Base-by-base conservation (phyloP, 1,140 invertebrate genomes). In the Trinorchestia longiramus region DNA sequence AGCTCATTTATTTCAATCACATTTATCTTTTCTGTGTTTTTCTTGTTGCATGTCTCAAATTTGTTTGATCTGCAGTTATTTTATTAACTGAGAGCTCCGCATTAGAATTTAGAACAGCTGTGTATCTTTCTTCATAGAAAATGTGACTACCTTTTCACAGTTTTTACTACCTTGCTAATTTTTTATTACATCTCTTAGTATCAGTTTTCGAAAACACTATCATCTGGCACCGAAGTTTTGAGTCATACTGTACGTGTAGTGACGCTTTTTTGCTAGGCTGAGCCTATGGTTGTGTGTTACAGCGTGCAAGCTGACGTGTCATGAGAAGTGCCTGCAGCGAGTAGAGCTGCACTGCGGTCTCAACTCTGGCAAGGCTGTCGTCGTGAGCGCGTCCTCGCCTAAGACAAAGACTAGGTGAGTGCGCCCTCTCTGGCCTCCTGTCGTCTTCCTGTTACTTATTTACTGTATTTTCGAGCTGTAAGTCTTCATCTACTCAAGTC, bases 271-370 rank as follows among this genome's bases (percentile, higher is more conserved):
- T 53, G 47, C 47, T 53, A 19, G 8, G 6, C 47, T 77, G 62
- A 77, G 62, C 28, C 15, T 77, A 19, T 36, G 1, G 15, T 11
- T 77, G 11, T 19, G 98, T 96, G 98, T 98, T 97, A 98, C 98
- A 97, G 98, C 98, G 96, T 99, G 99, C 97, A 99, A 99, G 97
- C 97, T 99, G 95, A 99, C 99, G 0, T 99, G 99, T 97, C 99
- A 99, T 97, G 99, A 99, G 97, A 99, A 99, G 97, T 99, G 99
- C 97, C 98, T 99, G 97, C 98, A 97, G 95, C 99, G 98, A 97
- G 97, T 98, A 28, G 96, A 96, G 23, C 44, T 43, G 8, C 95
- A 96, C 19, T 96, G 97, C 95, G 96, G 98, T 42, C 95, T 96
- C 92, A 91, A 96, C 95, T 94, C 95, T 42, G 87, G 96, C n/a